Evolutionary conservation across 2,113 vertebrate genomes (phyloP).

Genomic region (Dicentrarchus labrax): DNA sequence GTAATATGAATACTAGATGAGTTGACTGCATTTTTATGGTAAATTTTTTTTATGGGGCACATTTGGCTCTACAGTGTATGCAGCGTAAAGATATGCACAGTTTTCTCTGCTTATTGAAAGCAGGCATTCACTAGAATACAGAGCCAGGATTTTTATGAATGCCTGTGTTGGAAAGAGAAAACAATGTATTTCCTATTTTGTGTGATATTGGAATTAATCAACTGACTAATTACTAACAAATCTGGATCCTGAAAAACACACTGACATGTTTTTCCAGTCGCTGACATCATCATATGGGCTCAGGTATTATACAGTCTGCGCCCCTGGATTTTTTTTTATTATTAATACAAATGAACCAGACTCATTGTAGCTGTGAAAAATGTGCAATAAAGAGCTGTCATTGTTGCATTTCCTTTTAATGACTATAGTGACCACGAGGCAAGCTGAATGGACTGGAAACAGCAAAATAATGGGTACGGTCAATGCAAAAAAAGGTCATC

Average conservation of each 20-base stretch:
- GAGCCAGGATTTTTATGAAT: constrained; percentile 4
- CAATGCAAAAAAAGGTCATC: constrained; percentile 40
- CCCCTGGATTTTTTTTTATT: not conserved
- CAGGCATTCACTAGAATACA: not conserved
- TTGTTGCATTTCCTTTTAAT: constrained; percentile 26
- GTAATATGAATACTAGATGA: constrained; percentile 31
- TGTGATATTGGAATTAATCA: not conserved
- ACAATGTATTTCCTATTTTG: not conserved
- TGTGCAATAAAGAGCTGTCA: constrained; percentile 32
- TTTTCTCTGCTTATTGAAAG: not conserved
- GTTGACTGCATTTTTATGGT: no score
- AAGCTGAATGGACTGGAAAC: constrained; percentile 8
- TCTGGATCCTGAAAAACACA: not conserved
- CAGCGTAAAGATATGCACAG: not conserved
- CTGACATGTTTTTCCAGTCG: not conserved
- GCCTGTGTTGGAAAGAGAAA: not conserved
- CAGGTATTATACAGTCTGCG: constrained; percentile 1
- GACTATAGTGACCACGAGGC: constrained; percentile 25
- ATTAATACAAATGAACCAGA: constrained; percentile 31
- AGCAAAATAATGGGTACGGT: constrained; percentile 30
- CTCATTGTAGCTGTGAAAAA: constrained; percentile 21
- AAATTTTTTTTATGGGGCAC: constrained; percentile 4
- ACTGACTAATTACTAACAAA: not conserved
- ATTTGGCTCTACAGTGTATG: constrained; percentile 13
- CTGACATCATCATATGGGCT: constrained; percentile 1